Base-by-base conservation (phyloP, 2,888 invertebrate species). In the Eupithecia tripunctaria region DNA sequence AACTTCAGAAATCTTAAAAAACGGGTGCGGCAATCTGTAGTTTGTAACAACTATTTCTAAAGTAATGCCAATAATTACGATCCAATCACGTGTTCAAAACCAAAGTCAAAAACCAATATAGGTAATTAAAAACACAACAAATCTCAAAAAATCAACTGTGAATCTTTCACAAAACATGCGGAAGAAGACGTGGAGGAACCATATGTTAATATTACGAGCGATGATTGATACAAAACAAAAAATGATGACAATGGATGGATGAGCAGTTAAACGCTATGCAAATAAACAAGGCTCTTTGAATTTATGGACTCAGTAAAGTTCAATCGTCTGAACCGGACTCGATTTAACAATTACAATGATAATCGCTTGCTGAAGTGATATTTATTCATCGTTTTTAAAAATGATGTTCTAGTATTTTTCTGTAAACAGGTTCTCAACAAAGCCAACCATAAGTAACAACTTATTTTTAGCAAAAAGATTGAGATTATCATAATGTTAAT, bases 141-240 rank as follows among this genome's bases (percentile, higher is more conserved):
- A 25, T 25, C 21, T 21, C 27, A 66, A 51, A 21, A 38, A 65
- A 62, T 60, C 14, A 64, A 56, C 38, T 2, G 18, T 63, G 38
- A 70, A 43, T 56, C 27, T 67, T 32, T 56, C 15, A n/a, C 64
- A 12, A 65, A 65, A 2, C 78, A 84, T 75, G 72, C 84, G 88
- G 88, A 89, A 89, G 88, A 66, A 73, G 62, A 69, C 66, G 10
- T 8, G 12, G 71, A 79, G 80, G 79, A 81, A 81, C 74, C 74
- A 69, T 68, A 81, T 79, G 78, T 76, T 76, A 77, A 80, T 82
- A 66, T 73, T 74, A 68, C 73, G 72, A 64, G 12, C 12, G 43
- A 72, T 75, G 76, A 79, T 79, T 76, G 75, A 76, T 71, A 21
- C 21, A 25, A 32, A 68, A 71, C 70, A 76, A 75, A 77, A 78